These are phyloP conservation scores for Lytechinus pictus DNA, from an alignment of 35 echinoderm and acorn worm genomes.

Conservation along the genomic window DNA sequence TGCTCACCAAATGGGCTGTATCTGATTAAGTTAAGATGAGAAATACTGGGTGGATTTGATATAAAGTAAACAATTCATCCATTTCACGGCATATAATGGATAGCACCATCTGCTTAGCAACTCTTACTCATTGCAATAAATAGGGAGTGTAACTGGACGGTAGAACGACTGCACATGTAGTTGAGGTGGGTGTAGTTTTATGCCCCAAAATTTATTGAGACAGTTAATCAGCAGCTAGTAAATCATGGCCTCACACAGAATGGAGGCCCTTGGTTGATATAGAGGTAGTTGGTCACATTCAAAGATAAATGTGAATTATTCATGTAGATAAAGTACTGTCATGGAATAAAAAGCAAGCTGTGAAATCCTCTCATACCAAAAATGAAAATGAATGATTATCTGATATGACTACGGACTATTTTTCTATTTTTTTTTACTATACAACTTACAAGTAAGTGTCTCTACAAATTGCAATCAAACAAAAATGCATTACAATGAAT, in stretches of 20 bases:
- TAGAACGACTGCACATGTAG: not conserved
- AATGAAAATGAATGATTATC: too few species aligned
- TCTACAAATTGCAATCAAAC: too few species aligned
- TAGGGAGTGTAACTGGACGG: not conserved
- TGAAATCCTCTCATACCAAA: too few species aligned
- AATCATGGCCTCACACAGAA: not conserved
- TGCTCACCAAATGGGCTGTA: not conserved
- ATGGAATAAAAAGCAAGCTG: too few species aligned
- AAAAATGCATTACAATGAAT: too few species aligned
- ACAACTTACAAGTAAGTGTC: too few species aligned
- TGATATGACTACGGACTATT: too few species aligned
- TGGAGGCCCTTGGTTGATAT: not conserved
- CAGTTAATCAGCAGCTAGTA: not conserved
- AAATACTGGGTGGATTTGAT: not conserved
- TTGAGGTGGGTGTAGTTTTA: not conserved
- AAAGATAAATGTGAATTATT: not conserved
- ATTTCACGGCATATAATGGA: not conserved
- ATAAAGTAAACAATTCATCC: not conserved
- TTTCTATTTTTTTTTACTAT: too few species aligned
- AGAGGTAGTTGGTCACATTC: slow-evolving; percentile 1
- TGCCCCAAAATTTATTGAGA: not conserved
- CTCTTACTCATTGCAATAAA: not conserved
- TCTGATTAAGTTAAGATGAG: not conserved
- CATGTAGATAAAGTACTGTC: too few species aligned
- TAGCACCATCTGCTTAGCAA: not conserved